A percentile compares a stretch with the other conserved stretches of the same genome.
phyloP scores from a whole-genome alignment of 2,113 vertebrate genomes.

The Carettochelys insculpta region DNA sequence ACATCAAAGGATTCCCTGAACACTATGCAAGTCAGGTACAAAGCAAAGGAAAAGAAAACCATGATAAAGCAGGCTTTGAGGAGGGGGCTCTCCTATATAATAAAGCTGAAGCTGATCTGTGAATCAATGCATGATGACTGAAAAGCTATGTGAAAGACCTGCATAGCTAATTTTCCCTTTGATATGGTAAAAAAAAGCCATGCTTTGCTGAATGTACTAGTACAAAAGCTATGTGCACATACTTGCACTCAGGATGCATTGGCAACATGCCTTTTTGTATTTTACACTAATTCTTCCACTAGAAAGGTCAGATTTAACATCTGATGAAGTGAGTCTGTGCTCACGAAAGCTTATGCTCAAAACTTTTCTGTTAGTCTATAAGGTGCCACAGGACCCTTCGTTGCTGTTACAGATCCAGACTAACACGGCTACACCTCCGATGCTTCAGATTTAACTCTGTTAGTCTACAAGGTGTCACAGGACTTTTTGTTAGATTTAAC shows the following conservation, averaged over 20 bases:
- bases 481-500: too few relatives aligned
- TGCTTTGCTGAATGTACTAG: slow-evolving; percentile 4
- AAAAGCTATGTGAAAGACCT: slow-evolving; percentile 62
- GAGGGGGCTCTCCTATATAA: slow-evolving; percentile 60
- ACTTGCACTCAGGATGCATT: slow-evolving; percentile 30
- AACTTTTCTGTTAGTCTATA: too few relatives aligned
- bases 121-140: slow-evolving; percentile 80
- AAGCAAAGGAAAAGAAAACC: slow-evolving; percentile 54
- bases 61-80: slow-evolving; percentile 58
- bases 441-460: too few relatives aligned
- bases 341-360: too few relatives aligned
- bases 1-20: slow-evolving; percentile 32
- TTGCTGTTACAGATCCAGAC: too few relatives aligned
- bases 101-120: slow-evolving; percentile 65
- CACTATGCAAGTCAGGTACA: slow-evolving; percentile 70
- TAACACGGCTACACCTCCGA: too few relatives aligned
- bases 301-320: too few relatives aligned
- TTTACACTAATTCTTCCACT: slow-evolving; percentile 14
- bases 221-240: not conserved
- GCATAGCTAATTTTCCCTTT: slow-evolving; percentile 69
- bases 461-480: too few relatives aligned
- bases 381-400: too few relatives aligned
- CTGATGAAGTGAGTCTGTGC: too few relatives aligned
- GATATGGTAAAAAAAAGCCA: slow-evolving; percentile 35
- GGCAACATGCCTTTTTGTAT: not conserved